Evolutionary conservation across 2,113 vertebrate genomes (phyloP), one percentile per base, ranked within the genome.

Genomic region (Gnathonemus echidnorhynchus): DNA sequence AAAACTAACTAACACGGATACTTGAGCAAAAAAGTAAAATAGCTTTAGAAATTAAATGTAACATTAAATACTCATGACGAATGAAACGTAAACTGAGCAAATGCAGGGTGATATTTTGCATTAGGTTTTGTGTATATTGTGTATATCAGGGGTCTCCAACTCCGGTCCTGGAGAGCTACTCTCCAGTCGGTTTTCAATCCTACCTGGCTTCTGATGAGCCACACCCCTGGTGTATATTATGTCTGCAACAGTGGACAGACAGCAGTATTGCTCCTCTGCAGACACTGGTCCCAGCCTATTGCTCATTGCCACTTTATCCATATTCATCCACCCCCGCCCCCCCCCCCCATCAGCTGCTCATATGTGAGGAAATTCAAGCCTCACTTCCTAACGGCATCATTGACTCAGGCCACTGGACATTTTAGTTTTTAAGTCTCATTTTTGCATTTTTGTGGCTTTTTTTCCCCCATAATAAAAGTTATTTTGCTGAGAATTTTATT

Each of bases 401-500:
- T 39, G 31, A 35, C 74, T 39, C 13, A 80, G 35, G 13, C 74
- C 17, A 42, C 74, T 42, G 74, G 74, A 39, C 35, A 42, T 80
- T 80, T 80, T 31, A 87, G 2, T 87, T 87, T 87, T 87, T 53
- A 27, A 56, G 27, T 31, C 8, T 42, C 17, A 87, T 19, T 35
- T 53, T 53, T 87, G 35, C 31, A 53, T 35, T 87, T 56, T 56
- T 21, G n/a, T 56, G 46, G 27, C 50, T 31, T 31, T 86, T 15
- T 17, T 27, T 0, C 5, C 31, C 9, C 15, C 39, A 35, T 50
- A 91, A 90, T 91, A 93, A 77, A 19, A 86, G 93, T 90, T 95
- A 91, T 95, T 90, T 90, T 70, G 11, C 27, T 42, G 46, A 83
- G 46, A 53, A 35, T 83, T 45, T 53, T 56, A 91, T 93, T 94